A percentile compares a stretch with the other conserved stretches of the same genome.
Conservation (phyloP, 2,113 vertebrate species). For the Xyrauchen texanus region DNA sequence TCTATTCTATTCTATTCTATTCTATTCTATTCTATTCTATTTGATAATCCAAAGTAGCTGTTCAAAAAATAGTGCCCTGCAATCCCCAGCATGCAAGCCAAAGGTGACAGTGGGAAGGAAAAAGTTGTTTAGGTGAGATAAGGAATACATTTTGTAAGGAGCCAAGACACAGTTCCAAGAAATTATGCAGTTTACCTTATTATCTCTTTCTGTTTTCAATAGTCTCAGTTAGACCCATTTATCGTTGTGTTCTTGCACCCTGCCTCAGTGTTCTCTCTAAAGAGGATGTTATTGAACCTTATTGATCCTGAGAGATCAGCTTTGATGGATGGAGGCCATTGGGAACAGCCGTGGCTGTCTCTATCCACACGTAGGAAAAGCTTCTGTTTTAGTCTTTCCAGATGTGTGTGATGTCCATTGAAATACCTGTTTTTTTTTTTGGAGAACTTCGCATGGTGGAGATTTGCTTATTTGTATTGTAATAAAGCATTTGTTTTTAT, state of each 20-base stretch:
- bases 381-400: background rate
- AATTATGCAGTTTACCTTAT: background rate
- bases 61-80: background rate
- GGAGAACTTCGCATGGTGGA: too few species aligned
- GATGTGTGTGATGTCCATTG: background rate
- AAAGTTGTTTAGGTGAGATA: background rate
- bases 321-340: slow-evolving; percentile 17
- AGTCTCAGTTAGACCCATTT: slow-evolving; percentile 1
- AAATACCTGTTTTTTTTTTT: too few species aligned
- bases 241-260: slow-evolving; percentile 1
- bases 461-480: too few species aligned
- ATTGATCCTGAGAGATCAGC: slow-evolving; percentile 28
- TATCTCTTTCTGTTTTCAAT: slow-evolving; percentile 10
- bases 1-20: background rate
- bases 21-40: background rate
- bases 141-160: background rate
- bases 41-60: too few species aligned
- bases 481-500: too few species aligned
- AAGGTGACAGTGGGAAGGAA: background rate
- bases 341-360: background rate
- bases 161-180: background rate
- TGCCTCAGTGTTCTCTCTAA: background rate
- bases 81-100: background rate
- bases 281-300: slow-evolving; percentile 11
- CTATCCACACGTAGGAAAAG: slow-evolving; percentile 13